These are phyloP conservation scores for Meghimatium bilineatum DNA, from an alignment of 2,888 invertebrate species.

Conservation along the genomic window DNA sequence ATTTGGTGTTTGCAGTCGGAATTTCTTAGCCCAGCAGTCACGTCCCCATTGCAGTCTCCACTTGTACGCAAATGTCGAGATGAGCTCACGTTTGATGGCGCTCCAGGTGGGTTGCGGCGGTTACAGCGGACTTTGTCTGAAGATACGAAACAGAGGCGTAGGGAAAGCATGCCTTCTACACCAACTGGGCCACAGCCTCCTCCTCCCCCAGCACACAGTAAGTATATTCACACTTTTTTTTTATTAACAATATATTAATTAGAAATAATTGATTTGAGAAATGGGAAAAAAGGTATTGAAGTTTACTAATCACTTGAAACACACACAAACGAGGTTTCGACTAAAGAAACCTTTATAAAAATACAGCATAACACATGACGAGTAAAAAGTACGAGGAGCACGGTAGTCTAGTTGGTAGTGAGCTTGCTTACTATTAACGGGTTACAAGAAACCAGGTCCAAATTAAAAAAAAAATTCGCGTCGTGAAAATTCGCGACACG, in stretches of 20 bases:
- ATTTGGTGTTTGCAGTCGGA: constrained; percentile 42
- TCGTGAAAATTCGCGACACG: no score
- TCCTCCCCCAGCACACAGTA: constrained; percentile 52
- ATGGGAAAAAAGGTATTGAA: no score
- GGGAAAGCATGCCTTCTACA: constrained; percentile 74
- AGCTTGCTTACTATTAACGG: no score
- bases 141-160: constrained; percentile 74
- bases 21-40: constrained; percentile 41
- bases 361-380: no score
- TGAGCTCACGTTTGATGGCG: constrained; percentile 54
- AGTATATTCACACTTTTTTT: constrained; percentile 26
- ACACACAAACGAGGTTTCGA: no score
- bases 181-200: constrained; percentile 61
- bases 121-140: constrained; percentile 77
- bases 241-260: background rate
- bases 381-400: no score
- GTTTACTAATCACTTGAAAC: no score
- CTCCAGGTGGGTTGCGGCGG: constrained; percentile 70
- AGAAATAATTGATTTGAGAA: no score
- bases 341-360: no score
- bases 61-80: constrained; percentile 57
- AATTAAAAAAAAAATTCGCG: no score
- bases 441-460: no score
- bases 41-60: constrained; percentile 66
- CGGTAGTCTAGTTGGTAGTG: no score